phyloP scores from a whole-genome alignment of 2,888 invertebrate genomes.

The Thecophora atra region DNA sequence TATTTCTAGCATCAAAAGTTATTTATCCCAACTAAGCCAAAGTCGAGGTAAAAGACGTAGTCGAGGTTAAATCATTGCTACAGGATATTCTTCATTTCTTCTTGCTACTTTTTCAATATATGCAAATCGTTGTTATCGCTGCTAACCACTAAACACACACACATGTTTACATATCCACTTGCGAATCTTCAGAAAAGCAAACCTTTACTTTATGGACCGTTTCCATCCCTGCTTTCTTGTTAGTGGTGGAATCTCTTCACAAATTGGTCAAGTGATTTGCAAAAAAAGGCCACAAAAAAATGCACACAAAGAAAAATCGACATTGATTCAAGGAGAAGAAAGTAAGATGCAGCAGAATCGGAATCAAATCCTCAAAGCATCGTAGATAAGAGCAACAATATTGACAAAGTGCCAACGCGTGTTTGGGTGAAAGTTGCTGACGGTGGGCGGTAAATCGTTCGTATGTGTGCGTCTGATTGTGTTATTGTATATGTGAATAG shows the following conservation, averaged over 20 bases:
- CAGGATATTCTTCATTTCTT: background rate
- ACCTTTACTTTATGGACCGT: background rate
- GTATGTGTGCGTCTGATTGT: background rate
- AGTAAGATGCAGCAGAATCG: slow-evolving; percentile 19
- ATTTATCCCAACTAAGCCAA: slow-evolving; percentile 9
- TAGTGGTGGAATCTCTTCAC: slow-evolving; percentile 51
- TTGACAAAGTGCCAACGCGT: slow-evolving; percentile 40
- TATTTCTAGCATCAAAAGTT: too few species aligned
- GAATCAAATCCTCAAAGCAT: slow-evolving; percentile 37
- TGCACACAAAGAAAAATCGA: slow-evolving; percentile 34
- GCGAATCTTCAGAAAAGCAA: background rate
- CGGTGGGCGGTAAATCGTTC: background rate
- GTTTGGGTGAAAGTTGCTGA: background rate
- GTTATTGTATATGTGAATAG: background rate
- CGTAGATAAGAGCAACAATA: slow-evolving; percentile 42
- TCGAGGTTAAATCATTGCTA: background rate
- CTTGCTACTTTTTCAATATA: slow-evolving; percentile 18
- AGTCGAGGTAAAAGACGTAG: background rate
- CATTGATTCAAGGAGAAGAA: slow-evolving; percentile 29
- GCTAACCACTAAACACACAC: background rate
- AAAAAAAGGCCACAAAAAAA: slow-evolving; percentile 49
- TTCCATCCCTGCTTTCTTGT: background rate
- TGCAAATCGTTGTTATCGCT: slow-evolving; percentile 27
- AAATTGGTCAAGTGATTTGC: slow-evolving; percentile 65
- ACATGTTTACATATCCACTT: background rate